phyloP scores from a whole-genome alignment of 2,113 vertebrate genomes.

The Tychaedon coryphoeus region DNA sequence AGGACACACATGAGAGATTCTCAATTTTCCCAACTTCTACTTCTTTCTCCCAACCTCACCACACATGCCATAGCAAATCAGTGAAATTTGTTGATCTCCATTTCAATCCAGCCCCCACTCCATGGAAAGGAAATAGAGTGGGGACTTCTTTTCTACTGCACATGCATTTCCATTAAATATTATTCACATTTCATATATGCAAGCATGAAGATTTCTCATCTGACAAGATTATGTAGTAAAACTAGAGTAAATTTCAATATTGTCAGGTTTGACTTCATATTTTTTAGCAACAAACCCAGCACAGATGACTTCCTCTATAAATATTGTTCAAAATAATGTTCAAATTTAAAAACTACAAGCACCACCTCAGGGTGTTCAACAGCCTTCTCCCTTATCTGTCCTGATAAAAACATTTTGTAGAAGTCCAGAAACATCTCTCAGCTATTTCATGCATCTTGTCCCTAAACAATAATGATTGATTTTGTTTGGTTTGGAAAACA shows the following conservation, averaged over 20 bases:
- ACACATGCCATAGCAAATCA: not conserved
- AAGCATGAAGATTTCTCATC: not conserved
- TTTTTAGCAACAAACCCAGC: not conserved
- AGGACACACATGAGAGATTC: accelerated
- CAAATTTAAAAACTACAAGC: conserved; percentile 41
- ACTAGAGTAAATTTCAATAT: not conserved
- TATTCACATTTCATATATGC: not conserved
- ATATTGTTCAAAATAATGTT: not conserved
- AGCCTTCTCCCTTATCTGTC: not conserved
- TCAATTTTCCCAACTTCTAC: not conserved
- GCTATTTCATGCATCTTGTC: conserved; percentile 23
- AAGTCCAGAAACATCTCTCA: not conserved
- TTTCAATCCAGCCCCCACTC: not conserved
- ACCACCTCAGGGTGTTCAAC: not conserved
- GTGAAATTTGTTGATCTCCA: not conserved
- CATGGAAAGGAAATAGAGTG: not conserved
- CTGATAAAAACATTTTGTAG: not conserved
- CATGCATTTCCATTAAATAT: not conserved
- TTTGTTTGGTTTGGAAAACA: conserved; percentile 66
- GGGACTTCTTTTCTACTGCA: not conserved
- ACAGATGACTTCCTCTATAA: not conserved
- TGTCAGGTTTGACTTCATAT: not conserved
- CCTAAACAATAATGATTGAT: conserved; percentile 68
- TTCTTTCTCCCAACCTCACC: not conserved
- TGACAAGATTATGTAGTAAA: not conserved